Evolutionary conservation across 2,797 vertebrate genomes (phyloP).

Genomic region (Danio choprae): DNA sequence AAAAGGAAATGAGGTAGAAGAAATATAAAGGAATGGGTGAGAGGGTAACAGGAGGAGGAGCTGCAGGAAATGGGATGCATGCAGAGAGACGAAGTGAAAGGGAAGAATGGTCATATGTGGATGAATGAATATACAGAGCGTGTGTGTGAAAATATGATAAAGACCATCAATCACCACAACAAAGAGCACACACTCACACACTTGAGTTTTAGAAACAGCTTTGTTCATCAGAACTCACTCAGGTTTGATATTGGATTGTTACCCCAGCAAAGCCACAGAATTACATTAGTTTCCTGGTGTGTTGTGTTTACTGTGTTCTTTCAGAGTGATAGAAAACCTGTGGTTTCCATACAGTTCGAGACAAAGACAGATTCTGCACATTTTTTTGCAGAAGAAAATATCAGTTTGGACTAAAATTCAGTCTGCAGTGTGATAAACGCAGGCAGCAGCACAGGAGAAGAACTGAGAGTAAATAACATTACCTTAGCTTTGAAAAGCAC

Average conservation of each 20-base stretch:
- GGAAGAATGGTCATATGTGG: constrained; percentile 15
- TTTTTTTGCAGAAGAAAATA: constrained; percentile 11
- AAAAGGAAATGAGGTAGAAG: constrained; percentile 24
- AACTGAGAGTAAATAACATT: constrained; percentile 21
- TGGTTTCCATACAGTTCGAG: neutral
- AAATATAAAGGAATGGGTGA: neutral
- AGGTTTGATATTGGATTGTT: constrained; percentile 16
- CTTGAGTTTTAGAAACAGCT: neutral
- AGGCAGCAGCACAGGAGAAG: constrained; percentile 1
- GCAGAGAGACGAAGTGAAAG: constrained; percentile 16
- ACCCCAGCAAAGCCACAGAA: neutral
- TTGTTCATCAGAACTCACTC: constrained; percentile 16
- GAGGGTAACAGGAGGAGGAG: constrained; percentile 13
- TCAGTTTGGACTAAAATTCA: neutral
- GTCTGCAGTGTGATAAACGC: neutral
- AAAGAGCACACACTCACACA: constrained; percentile 6
- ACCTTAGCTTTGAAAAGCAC: constrained; percentile 17
- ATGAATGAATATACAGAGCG: constrained; percentile 26
- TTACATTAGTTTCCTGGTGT: neutral
- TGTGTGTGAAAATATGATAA: constrained; percentile 16
- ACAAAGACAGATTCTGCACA: neutral
- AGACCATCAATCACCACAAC: constrained; percentile 28
- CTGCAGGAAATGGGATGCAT: constrained; percentile 13
- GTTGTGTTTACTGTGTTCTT: neutral
- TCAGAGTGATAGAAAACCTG: neutral